Conservation (phyloP, 2,888 invertebrate genomes). For the Zaprionus bogoriensis region DNA sequence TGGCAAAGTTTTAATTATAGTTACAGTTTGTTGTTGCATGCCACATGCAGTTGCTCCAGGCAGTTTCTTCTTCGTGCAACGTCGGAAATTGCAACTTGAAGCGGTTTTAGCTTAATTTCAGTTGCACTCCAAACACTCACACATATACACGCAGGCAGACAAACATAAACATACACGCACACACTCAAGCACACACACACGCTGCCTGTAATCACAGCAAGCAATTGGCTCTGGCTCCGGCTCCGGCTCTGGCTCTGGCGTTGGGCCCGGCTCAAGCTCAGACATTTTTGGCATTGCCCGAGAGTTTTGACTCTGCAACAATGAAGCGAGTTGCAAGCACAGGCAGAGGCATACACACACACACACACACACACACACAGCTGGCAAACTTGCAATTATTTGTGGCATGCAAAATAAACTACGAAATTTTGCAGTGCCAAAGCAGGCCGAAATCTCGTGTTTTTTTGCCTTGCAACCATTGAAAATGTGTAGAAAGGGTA, state of each 20-base stretch:
- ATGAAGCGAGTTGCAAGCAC: conserved; percentile 36
- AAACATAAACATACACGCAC: conserved; percentile 7
- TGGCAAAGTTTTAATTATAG: conserved; percentile 71
- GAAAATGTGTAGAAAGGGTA: no score
- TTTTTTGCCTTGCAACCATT: no score
- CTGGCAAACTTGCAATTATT: conserved; percentile 51
- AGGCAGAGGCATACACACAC: no score
- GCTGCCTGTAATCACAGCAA: conserved; percentile 10
- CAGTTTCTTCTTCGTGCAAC: conserved; percentile 56
- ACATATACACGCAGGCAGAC: conserved; percentile 1
- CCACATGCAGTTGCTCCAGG: conserved; percentile 45
- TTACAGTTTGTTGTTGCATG: conserved; percentile 47
- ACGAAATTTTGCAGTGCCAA: neutral
- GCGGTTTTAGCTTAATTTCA: conserved; percentile 74
- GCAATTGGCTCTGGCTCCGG: neutral
- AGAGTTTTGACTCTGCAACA: conserved; percentile 24
- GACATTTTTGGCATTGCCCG: conserved; percentile 44
- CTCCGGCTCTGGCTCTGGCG: neutral
- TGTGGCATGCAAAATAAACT: conserved; percentile 51
- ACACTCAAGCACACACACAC: neutral
- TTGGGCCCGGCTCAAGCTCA: neutral
- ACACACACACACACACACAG: no score
- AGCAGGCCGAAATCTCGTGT: neutral
- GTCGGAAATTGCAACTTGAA: conserved; percentile 75
- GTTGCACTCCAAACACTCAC: conserved; percentile 41